A percentile compares a stretch with the other conserved stretches of the same genome.
Evolutionary conservation across 2,888 invertebrate genomes (phyloP).

Genomic region (Isotomurus palustris): DNA sequence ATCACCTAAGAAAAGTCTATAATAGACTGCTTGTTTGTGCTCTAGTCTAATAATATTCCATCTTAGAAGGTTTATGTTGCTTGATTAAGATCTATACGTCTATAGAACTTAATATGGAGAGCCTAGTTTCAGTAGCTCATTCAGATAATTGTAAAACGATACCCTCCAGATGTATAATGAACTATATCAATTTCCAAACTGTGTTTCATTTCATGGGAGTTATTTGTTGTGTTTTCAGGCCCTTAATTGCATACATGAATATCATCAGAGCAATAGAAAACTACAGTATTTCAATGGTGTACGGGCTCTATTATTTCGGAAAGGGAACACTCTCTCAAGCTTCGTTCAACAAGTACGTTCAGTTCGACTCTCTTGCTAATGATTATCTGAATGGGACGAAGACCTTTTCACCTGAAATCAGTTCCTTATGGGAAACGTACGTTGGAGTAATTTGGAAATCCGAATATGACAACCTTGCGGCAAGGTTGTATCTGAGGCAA

Average conservation of each 20-base stretch:
- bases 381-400: slow-evolving; percentile 52
- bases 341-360: slow-evolving; percentile 48
- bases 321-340: slow-evolving; percentile 48
- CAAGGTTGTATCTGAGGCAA: slow-evolving; percentile 17
- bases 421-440: slow-evolving; percentile 45
- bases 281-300: slow-evolving; percentile 52
- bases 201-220: too few relatives aligned
- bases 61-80: too few relatives aligned
- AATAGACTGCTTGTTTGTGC: too few relatives aligned
- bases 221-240: slow-evolving; percentile 43
- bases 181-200: too few relatives aligned
- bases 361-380: slow-evolving; percentile 50
- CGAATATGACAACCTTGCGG: slow-evolving; percentile 12
- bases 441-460: slow-evolving; percentile 17
- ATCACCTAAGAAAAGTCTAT: too few relatives aligned
- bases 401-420: slow-evolving; percentile 50
- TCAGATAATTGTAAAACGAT: too few relatives aligned
- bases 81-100: too few relatives aligned
- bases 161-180: too few relatives aligned
- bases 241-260: slow-evolving; percentile 53
- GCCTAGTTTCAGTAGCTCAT: too few relatives aligned
- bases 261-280: slow-evolving; percentile 53
- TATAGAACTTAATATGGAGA: too few relatives aligned
- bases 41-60: too few relatives aligned
- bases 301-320: slow-evolving; percentile 52